Conservation (phyloP, 2,888 invertebrate species). For the Polyploca ridens region DNA sequence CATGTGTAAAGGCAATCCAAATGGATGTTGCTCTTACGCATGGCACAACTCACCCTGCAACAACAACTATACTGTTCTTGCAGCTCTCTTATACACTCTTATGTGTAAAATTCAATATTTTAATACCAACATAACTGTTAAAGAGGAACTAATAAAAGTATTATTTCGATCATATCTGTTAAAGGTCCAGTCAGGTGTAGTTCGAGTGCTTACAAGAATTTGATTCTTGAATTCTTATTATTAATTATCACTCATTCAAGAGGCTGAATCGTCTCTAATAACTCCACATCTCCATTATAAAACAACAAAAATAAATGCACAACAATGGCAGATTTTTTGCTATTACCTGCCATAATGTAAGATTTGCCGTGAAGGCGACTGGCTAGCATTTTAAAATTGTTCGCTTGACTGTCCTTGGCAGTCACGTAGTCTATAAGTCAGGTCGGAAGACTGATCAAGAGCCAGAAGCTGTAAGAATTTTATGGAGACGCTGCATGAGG, state of each 20-base stretch:
- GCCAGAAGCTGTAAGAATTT: slow-evolving; percentile 80
- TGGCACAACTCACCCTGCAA: slow-evolving; percentile 58
- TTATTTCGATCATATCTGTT: slow-evolving; percentile 84
- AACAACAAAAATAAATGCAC: slow-evolving; percentile 55
- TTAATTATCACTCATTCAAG: slow-evolving; percentile 53
- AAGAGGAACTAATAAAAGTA: slow-evolving; percentile 79
- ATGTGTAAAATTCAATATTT: slow-evolving; percentile 65
- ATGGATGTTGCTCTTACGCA: slow-evolving; percentile 68
- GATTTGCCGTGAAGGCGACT: slow-evolving; percentile 64
- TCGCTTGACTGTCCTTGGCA: slow-evolving; percentile 84
- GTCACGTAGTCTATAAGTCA: slow-evolving; percentile 85
- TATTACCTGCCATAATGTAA: slow-evolving; percentile 59
- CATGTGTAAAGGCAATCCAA: slow-evolving; percentile 71
- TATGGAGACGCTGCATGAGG: slow-evolving; percentile 80
- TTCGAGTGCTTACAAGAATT: slow-evolving; percentile 81
- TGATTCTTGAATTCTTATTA: slow-evolving; percentile 65
- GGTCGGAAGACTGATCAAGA: slow-evolving; percentile 84
- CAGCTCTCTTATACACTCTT: slow-evolving; percentile 58
- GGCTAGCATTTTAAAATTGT: slow-evolving; percentile 82
- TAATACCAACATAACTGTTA: slow-evolving; percentile 63
- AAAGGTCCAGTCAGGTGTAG: slow-evolving; percentile 85
- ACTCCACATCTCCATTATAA: slow-evolving; percentile 53
- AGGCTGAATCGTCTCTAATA: slow-evolving; percentile 53
- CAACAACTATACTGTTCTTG: slow-evolving; percentile 62
- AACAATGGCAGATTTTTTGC: slow-evolving; percentile 44